phyloP scores from a whole-genome alignment of 1,140 invertebrate genomes.

The Microplitis demolitor region DNA sequence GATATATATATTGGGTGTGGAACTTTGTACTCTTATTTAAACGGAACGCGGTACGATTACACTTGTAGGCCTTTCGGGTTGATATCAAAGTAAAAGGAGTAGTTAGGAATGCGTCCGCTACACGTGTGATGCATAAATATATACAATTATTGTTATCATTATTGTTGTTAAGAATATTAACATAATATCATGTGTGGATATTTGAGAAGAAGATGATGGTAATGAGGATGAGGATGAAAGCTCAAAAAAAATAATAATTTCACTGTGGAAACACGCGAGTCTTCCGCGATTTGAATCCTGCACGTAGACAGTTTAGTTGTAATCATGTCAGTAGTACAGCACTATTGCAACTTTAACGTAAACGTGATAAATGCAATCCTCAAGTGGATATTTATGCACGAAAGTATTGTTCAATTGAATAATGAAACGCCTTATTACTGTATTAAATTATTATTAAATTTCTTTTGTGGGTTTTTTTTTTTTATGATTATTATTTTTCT shows the following conservation, averaged over 20 bases:
- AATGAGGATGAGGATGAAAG: neutral
- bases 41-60: neutral
- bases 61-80: neutral
- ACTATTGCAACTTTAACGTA: constrained; percentile 9
- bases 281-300: constrained; percentile 1
- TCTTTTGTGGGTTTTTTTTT: constrained; percentile 2
- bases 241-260: neutral
- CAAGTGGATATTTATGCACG: neutral
- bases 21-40: neutral
- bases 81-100: too few relatives aligned
- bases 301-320: constrained; percentile 3
- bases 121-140: too few relatives aligned
- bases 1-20: neutral
- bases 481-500: too few relatives aligned
- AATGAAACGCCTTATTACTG: too few relatives aligned
- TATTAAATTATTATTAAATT: neutral
- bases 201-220: neutral
- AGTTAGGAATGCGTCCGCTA: too few relatives aligned
- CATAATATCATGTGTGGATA: too few relatives aligned
- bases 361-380: neutral
- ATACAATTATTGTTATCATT: too few relatives aligned
- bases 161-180: too few relatives aligned
- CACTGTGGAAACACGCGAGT: neutral
- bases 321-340: constrained; percentile 27
- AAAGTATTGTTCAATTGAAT: neutral